Conservation (phyloP, 2,113 vertebrate genomes). For the Pogonocichla stellata region DNA sequence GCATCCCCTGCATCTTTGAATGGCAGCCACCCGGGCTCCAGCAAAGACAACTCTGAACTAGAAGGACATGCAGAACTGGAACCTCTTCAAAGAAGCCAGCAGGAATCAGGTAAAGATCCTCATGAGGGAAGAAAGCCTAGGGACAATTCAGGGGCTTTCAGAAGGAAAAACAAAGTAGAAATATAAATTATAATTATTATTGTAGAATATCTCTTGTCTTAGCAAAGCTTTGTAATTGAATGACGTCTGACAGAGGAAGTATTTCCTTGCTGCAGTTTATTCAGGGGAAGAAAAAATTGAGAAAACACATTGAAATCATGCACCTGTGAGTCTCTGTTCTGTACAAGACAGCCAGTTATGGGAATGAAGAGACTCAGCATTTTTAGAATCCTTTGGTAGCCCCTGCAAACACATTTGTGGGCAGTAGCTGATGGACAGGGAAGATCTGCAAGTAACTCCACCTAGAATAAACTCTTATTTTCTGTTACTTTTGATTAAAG, state of each 20-base stretch:
- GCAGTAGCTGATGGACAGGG: background rate
- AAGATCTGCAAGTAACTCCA: background rate
- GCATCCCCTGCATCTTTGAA: conserved; percentile 46
- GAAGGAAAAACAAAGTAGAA: background rate
- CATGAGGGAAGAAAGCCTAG: background rate
- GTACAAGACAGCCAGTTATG: background rate
- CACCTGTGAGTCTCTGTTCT: background rate
- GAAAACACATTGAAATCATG: background rate
- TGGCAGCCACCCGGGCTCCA: conserved; percentile 10
- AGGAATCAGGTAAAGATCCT: conserved; percentile 64
- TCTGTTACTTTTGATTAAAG: background rate
- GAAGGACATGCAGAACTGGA: conserved; percentile 36
- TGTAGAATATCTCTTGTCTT: background rate
- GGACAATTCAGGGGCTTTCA: background rate
- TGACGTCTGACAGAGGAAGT: background rate
- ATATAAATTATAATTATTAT: background rate
- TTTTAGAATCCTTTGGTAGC: background rate
- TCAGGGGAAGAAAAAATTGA: background rate
- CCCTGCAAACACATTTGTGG: background rate
- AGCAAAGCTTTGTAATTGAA: background rate
- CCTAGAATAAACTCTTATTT: background rate
- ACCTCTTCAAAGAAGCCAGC: conserved; percentile 21
- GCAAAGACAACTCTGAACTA: background rate
- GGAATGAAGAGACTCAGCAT: background rate
- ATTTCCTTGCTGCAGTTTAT: background rate